Base-by-base conservation (phyloP, 2,113 vertebrate genomes). In the Proterorhinus semilunaris region DNA sequence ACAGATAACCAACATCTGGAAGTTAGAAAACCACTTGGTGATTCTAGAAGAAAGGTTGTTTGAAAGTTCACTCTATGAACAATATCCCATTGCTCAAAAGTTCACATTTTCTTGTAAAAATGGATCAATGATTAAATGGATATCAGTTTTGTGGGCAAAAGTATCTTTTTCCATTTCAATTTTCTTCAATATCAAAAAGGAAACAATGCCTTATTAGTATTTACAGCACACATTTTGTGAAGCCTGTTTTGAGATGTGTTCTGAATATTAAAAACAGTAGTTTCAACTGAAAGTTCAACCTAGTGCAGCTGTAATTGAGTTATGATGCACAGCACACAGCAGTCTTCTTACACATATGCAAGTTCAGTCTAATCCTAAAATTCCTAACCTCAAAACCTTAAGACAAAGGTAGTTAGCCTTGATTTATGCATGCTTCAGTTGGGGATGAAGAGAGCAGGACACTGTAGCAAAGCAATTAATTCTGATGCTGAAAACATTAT, bases 1-100 rank as follows among this genome's bases (percentile, higher is more conserved):
- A 87, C 72, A 90, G 90, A 92, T 89, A 91, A 91, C 82, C 75
- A 71, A 89, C 87, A 90, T 91, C 89, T 91, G 90, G 88, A 87
- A 91, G 88, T 86, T 81, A 86, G 85, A 88, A 87, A 87, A 89
- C 86, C 80, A 86, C 84, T 80, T 87, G 57, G 45, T 75, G 83
- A 70, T 63, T 87, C 62, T 86, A 81, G 85, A 86, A 78, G 83
- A 87, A 75, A 83, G 27, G 74, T 82, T 76, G 85, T 85, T 83
- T 78, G 84, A 87, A 83, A 79, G 83, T 89, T 90, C 80, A 83
- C 77, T 83, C 76, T 80, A 55, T 78, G 76, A 90, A 80, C 63
- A 75, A 73, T 69, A 85, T 83, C 79, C 76, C 66, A 87, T 81
- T 83, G 78, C 76, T 57, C 62, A 55, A 15, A 81, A 82, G 78